Evolutionary conservation across 92 coral and sea anemone genomes (phyloP).

Genomic region (Porites cylindrica): DNA sequence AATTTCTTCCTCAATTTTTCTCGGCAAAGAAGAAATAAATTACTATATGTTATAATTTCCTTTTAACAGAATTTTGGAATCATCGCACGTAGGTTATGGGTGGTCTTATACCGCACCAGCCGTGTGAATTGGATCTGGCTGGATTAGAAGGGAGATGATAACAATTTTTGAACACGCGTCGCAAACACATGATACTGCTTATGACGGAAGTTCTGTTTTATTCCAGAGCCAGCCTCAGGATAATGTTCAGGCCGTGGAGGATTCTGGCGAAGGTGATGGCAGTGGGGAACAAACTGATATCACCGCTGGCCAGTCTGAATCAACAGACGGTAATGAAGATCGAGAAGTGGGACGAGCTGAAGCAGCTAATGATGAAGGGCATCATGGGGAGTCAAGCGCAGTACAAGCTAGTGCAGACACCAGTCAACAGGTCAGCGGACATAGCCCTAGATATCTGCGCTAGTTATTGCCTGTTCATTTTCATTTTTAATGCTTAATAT

Average conservation of each 20-base stretch:
- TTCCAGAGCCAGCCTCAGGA: slow-evolving; percentile 55
- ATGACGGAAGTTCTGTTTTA: not conserved
- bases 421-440: slow-evolving; percentile 66
- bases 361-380: slow-evolving; percentile 82
- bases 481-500: too few relatives aligned
- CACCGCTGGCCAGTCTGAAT: slow-evolving; percentile 82
- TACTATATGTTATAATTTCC: too few relatives aligned
- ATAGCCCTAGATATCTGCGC: not conserved
- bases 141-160: not conserved
- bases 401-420: slow-evolving; percentile 61
- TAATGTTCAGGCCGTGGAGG: slow-evolving; percentile 74
- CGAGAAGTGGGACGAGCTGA: slow-evolving; percentile 83
- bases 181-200: not conserved
- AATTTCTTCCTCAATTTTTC: too few relatives aligned
- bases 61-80: too few relatives aligned
- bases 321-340: slow-evolving; percentile 76
- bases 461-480: not conserved
- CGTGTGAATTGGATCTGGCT: too few relatives aligned
- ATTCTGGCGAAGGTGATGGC: slow-evolving; percentile 72
- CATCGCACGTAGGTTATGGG: too few relatives aligned
- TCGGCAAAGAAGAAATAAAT: too few relatives aligned
- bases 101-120: too few relatives aligned
- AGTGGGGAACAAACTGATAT: slow-evolving; percentile 60
- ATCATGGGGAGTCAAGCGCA: slow-evolving; percentile 76
- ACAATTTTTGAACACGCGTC: not conserved